phyloP scores from a whole-genome alignment of 2,113 vertebrate genomes.

The Ammodytes marinus region DNA sequence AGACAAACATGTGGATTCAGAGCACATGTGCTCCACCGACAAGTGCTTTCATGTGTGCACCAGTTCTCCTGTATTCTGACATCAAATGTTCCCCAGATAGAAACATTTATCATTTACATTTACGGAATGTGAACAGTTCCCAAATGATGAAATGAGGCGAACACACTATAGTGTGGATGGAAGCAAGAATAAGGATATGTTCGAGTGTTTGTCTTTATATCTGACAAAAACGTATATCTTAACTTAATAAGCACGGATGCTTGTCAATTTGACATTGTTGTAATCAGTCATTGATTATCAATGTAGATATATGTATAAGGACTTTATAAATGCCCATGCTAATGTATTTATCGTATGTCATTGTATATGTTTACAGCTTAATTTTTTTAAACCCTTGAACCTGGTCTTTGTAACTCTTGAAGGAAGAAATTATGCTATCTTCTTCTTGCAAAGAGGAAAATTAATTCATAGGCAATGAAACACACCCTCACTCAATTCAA shows the following conservation, averaged over 20 bases:
- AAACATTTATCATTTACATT: background rate
- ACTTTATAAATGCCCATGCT: background rate
- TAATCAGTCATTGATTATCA: background rate
- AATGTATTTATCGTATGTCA: background rate
- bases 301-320: background rate
- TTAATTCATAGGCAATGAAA: background rate
- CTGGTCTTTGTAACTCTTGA: background rate
- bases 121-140: background rate
- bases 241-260: background rate
- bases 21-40: conserved; percentile 30
- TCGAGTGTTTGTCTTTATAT: background rate
- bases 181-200: background rate
- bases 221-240: background rate
- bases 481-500: background rate
- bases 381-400: background rate
- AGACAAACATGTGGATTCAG: conserved; percentile 32
- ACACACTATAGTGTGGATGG: background rate
- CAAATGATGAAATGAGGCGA: background rate
- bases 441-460: background rate
- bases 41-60: conserved; percentile 51
- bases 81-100: conserved; percentile 7
- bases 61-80: background rate
- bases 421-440: background rate
- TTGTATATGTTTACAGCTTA: background rate
- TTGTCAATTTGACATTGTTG: background rate